Evolutionary conservation across 2,113 vertebrate genomes (phyloP).

Genomic region (Scophthalmus maximus): DNA sequence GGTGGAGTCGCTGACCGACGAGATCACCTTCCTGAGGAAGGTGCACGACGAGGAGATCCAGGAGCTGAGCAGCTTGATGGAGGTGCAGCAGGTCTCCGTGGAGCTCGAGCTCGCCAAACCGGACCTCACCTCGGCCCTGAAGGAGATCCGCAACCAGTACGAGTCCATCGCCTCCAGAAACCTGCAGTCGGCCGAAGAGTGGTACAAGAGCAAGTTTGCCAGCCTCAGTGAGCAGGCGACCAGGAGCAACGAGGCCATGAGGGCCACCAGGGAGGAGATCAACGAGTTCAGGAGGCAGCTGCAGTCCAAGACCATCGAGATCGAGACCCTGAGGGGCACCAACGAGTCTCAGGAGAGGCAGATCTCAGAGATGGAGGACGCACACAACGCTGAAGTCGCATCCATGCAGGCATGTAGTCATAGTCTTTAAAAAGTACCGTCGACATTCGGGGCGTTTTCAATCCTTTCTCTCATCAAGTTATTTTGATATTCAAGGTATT

Average conservation of each 20-base stretch:
- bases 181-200: conserved; percentile 91
- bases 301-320: conserved; percentile 90
- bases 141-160: conserved; percentile 90
- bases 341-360: conserved; percentile 92
- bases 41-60: conserved; percentile 89
- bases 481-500: no score
- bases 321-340: conserved; percentile 89
- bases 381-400: conserved; percentile 84
- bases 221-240: conserved; percentile 89
- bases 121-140: conserved; percentile 88
- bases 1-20: conserved; percentile 86
- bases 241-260: conserved; percentile 89
- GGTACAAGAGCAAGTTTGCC: conserved; percentile 90
- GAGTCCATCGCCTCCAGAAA: conserved; percentile 90
- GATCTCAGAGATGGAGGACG: conserved; percentile 90
- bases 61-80: conserved; percentile 86
- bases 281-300: conserved; percentile 92
- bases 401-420: conserved; percentile 84
- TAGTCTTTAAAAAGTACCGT: background rate
- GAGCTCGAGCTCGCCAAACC: conserved; percentile 83
- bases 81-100: conserved; percentile 83
- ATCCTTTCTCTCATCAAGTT: no score
- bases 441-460: no score
- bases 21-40: conserved; percentile 86
- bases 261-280: conserved; percentile 89